Evolutionary conservation across 2,888 invertebrate species (phyloP), one percentile per base, ranked within the genome.

Genomic region (Nomada hirtipes): DNA sequence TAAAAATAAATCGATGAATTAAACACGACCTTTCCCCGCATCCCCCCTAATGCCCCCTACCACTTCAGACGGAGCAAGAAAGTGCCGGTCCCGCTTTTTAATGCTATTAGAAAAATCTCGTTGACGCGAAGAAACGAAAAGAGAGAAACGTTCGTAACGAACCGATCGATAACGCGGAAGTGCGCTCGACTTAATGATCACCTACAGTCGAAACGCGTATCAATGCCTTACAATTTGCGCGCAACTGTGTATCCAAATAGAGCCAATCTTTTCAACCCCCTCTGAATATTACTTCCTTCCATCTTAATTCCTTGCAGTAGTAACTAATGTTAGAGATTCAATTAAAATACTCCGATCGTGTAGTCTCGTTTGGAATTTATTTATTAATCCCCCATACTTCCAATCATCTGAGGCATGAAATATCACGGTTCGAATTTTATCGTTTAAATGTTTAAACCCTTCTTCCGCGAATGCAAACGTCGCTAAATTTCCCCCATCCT

Each of bases 1-100:
- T 73, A 52, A 77, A 82, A 73, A 68, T 72, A 72, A 79, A 83
- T 79, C 75, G 72, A 71, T 60, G 53, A 80, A 53, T 71, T 71
- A 59, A 64, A 76, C 26, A 52, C 44, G 50, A 55, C 36, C 20
- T 47, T 44, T 47, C n/a, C 26, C 15, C 15, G 11, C 47, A 2
- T 0, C 1, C 26, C 18, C 59, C 18, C 20, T 15, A 2, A 9
- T 23, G 4, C 13, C 42, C 4, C 13, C 29, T 10, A 2, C 26
- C 59, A 20, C 29, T 47, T 47, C 63, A 20, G 26, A 15, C 53
- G 63, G 29, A 10, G 4, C 36, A 18, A 15, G 50, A 26, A 11
- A 50, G 1, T 47, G 29, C 20, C 15, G 18, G 20, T 3, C 4
- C 10, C 11, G 20, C n/a, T 63, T 57, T 72, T 71, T 63, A 72